Evolutionary conservation across 2,888 invertebrate species (phyloP).

Genomic region (Brenthis daphne): DNA sequence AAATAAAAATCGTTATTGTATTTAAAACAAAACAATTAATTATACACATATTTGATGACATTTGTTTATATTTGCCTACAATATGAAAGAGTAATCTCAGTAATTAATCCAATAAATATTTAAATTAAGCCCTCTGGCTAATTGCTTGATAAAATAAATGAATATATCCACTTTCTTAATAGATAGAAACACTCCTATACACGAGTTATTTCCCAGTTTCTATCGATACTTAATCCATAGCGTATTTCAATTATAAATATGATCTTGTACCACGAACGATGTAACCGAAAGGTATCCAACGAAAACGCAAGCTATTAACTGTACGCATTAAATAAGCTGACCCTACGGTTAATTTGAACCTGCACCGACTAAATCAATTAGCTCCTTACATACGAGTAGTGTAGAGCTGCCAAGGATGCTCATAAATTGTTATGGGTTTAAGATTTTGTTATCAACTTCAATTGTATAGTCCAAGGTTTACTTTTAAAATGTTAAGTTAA

Average conservation of each 20-base stretch:
- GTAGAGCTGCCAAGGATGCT: background rate
- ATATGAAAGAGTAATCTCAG: too few relatives aligned
- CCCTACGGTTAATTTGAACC: constrained; percentile 58
- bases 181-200: background rate
- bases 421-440: background rate
- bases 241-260: constrained; percentile 25
- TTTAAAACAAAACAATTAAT: too few relatives aligned
- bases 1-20: too few relatives aligned
- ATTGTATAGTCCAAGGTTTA: too few relatives aligned
- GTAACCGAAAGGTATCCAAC: constrained; percentile 26
- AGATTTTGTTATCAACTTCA: background rate
- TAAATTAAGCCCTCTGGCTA: background rate
- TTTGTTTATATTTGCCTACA: too few relatives aligned
- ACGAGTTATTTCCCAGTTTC: constrained; percentile 7
- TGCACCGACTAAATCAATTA: constrained; percentile 35
- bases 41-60: too few relatives aligned
- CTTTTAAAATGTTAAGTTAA: too few relatives aligned
- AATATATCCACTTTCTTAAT: constrained; percentile 2
- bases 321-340: constrained; percentile 57
- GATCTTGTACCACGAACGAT: constrained; percentile 35
- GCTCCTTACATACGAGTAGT: background rate
- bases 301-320: constrained; percentile 53
- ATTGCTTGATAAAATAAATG: background rate
- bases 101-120: background rate
- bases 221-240: constrained; percentile 8